phyloP scores from a whole-genome alignment of 2,113 vertebrate species.

The Sitta europaea region DNA sequence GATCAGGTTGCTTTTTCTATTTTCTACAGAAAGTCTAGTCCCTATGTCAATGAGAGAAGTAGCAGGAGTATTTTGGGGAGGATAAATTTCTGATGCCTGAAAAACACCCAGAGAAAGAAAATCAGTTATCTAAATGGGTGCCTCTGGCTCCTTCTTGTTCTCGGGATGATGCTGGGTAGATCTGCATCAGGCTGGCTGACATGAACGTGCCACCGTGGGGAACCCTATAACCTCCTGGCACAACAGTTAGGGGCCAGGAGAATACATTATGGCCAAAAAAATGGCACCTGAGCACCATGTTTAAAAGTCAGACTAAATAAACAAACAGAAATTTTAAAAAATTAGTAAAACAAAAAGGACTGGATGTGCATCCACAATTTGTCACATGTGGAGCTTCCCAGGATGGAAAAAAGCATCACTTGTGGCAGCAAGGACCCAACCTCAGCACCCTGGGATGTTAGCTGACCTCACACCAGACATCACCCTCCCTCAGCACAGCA shows the following conservation, averaged over 20 bases:
- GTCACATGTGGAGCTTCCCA: fast-evolving
- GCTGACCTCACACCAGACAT: background rate
- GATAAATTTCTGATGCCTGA: background rate
- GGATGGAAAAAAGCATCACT: background rate
- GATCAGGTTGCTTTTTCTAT: background rate
- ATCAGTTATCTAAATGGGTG: background rate
- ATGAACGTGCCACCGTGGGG: background rate
- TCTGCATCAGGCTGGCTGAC: background rate
- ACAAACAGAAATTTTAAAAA: background rate
- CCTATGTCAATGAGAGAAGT: background rate
- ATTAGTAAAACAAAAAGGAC: background rate
- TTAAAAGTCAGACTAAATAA: background rate
- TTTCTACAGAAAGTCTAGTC: background rate
- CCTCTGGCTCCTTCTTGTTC: background rate
- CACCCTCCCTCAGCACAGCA: background rate
- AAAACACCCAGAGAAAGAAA: background rate
- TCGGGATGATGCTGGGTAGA: background rate
- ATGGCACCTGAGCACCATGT: fast-evolving
- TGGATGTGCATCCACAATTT: background rate
- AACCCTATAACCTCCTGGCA: background rate
- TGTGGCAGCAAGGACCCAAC: background rate
- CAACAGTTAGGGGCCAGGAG: background rate
- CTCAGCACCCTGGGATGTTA: background rate
- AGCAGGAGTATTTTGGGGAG: background rate
- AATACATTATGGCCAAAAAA: background rate